Evolutionary conservation across 2,888 invertebrate species (phyloP), one percentile per base, ranked within the genome.

Genomic region (Acronicta alni): DNA sequence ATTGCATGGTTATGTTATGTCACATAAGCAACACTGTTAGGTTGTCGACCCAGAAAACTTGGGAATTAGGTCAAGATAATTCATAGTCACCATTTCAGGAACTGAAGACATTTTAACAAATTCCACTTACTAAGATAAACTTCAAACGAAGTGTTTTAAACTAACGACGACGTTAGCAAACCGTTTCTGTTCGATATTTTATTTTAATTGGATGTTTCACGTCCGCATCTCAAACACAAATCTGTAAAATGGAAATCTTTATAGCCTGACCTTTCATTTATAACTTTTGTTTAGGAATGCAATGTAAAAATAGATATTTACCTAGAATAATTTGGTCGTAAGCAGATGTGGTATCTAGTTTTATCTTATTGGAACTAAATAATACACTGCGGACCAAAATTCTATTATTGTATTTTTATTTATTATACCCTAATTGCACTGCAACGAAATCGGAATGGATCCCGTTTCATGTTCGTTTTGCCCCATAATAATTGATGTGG

Each of bases 31-130:
- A 32, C 23, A 32, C 16, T 37, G 30, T 41, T 64, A 37, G 45
- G 14, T 20, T 43, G 30, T 23, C 43, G 62, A 68, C 38, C 62
- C 30, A 62, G 62, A 64, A 61, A 67, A 68, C 15, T 62, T 43
- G 17, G 53, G 17, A 62, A 61, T 39, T 39, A 39, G 53, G 47
- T 46, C 54, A 41, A 68, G 53, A 37, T 41, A 41, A 16, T 38
- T 46, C 32, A 16, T 26, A 39, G 20, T 44, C 14, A 17, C 32
- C 26, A 64, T 53, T 43, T 67, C 42, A 62, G 43, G 30, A 44
- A 30, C 47, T 39, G 35, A 47, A 35, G 17, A 68, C 32, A 32
- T 4, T 38, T 14, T n/a, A 10, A 9, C 26, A 37, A 45, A 42
- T 48, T 46, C 32, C 18, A 18, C 18, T 39, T 8, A 14, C 30